These are phyloP conservation scores for Sthenelais limicola DNA, from an alignment of 2,888 invertebrate genomes.

Conservation along the genomic window DNA sequence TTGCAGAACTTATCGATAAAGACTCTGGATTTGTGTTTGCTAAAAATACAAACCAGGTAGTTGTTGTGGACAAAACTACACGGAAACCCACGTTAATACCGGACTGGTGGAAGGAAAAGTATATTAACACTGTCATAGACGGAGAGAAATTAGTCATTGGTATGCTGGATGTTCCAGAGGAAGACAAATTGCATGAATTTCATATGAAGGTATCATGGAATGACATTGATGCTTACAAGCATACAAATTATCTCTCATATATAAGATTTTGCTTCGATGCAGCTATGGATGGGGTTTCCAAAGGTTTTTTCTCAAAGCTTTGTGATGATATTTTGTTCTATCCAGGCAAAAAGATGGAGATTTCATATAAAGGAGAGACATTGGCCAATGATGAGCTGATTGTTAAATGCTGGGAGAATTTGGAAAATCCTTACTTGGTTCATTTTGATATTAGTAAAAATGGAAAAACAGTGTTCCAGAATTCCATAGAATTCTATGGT, in stretches of 20 bases:
- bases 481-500: conserved; percentile 45
- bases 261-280: conserved; percentile 51
- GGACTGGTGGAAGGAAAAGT: conserved; percentile 65
- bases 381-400: conserved; percentile 58
- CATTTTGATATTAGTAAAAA: conserved; percentile 45
- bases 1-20: conserved; percentile 37
- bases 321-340: conserved; percentile 52
- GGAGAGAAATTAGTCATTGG: conserved; percentile 53
- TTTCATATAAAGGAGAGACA: conserved; percentile 61
- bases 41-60: conserved; percentile 60
- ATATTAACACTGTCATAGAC: conserved; percentile 50
- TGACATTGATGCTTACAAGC: conserved; percentile 51
- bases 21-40: conserved; percentile 39
- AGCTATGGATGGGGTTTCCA: conserved; percentile 49
- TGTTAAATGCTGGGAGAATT: conserved; percentile 58
- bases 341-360: conserved; percentile 57
- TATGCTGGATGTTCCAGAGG: conserved; percentile 52
- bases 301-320: conserved; percentile 46
- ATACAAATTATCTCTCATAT: conserved; percentile 51
- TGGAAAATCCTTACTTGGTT: conserved; percentile 41
- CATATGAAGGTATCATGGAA: conserved; percentile 49
- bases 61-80: conserved; percentile 58
- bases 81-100: conserved; percentile 60
- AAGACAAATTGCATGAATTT: conserved; percentile 27
- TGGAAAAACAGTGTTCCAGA: conserved; percentile 46